phyloP scores from a whole-genome alignment of 2,113 vertebrate genomes.

The Gallinago undulata region DNA sequence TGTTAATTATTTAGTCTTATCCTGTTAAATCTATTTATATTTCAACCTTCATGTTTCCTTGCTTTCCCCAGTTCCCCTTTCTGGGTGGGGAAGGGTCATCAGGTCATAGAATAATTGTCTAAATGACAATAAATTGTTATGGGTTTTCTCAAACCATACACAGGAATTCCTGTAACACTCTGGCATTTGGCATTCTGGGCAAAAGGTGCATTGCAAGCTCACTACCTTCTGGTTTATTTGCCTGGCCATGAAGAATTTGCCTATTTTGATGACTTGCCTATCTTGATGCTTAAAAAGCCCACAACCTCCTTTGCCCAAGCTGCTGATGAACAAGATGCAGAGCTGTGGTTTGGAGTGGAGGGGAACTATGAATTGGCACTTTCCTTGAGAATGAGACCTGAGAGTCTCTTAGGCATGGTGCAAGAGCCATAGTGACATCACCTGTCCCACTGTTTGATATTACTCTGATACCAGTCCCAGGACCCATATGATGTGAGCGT shows the following conservation, averaged over 20 bases:
- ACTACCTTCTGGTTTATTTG: neutral
- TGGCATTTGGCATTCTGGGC: neutral
- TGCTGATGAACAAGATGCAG: neutral
- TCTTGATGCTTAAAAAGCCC: neutral
- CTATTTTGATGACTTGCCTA: neutral
- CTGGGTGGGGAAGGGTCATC: too few relatives aligned
- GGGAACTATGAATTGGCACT: neutral
- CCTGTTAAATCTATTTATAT: too few relatives aligned
- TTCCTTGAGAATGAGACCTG: neutral
- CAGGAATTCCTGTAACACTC: neutral
- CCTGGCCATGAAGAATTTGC: neutral
- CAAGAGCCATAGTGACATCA: neutral
- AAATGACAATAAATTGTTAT: too few relatives aligned
- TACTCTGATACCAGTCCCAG: neutral
- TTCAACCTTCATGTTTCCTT: too few relatives aligned
- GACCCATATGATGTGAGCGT: neutral
- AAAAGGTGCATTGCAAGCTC: neutral
- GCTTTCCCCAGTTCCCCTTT: too few relatives aligned
- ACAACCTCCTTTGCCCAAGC: neutral
- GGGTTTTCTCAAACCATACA: too few relatives aligned
- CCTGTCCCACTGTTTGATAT: fast-evolving
- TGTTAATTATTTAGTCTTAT: too few relatives aligned
- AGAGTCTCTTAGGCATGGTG: neutral
- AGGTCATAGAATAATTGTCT: too few relatives aligned
- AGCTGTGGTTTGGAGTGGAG: neutral